A percentile compares a stretch with the other conserved stretches of the same genome.
Evolutionary conservation across 92 coral and sea anemone genomes (phyloP).

Genomic region (Zoanthus gigantus): DNA sequence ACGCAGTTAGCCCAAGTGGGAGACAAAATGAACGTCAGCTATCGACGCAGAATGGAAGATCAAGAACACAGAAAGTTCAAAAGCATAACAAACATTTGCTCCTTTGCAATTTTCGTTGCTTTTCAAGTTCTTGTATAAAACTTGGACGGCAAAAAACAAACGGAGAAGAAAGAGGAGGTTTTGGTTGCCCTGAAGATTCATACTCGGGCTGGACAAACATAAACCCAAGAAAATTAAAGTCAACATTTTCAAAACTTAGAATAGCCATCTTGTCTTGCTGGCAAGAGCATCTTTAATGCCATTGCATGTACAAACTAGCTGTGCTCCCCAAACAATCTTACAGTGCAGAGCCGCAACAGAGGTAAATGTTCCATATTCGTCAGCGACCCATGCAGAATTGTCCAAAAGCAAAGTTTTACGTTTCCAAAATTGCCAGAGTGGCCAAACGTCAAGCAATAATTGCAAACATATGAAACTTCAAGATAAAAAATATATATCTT

Average conservation of each 20-base stretch:
- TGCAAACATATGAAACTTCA: background rate
- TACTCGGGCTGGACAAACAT: constrained; percentile 22
- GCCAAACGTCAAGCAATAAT: constrained; percentile 11
- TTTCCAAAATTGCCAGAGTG: background rate
- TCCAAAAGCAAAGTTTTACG: background rate
- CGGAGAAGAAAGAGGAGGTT: background rate
- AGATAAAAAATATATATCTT: background rate
- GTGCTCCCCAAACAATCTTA: constrained; percentile 19
- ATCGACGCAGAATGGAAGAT: constrained; percentile 67
- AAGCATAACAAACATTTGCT: constrained; percentile 73
- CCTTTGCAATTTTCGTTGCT: constrained; percentile 78
- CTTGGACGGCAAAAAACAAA: constrained; percentile 3
- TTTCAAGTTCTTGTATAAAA: constrained; percentile 62
- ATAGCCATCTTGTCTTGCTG: constrained; percentile 45
- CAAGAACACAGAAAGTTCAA: constrained; percentile 63
- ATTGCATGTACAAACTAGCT: constrained; percentile 31
- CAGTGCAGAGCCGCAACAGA: background rate
- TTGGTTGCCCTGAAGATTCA: background rate
- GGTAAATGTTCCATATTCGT: background rate
- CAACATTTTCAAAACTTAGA: constrained; percentile 30
- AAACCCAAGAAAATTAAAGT: constrained; percentile 6
- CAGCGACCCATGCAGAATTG: background rate
- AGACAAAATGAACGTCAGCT: constrained; percentile 79
- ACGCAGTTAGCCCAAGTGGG: constrained; percentile 89
- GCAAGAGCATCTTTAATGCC: constrained; percentile 17